phyloP scores from a whole-genome alignment of 2,888 invertebrate genomes.

The Aphrophora alni region DNA sequence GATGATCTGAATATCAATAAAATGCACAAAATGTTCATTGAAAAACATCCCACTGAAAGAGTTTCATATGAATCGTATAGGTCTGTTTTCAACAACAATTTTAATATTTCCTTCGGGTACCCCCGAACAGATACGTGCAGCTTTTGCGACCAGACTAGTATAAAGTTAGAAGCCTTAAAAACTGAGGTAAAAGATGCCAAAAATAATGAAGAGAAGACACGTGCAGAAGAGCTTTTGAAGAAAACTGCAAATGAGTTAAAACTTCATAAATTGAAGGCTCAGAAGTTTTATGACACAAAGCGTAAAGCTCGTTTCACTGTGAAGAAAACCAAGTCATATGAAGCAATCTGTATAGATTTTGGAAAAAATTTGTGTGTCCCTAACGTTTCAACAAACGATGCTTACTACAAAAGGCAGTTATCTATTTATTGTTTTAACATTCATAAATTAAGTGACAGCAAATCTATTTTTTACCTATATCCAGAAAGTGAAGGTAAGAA shows the following conservation, averaged over 20 bases:
- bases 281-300: constrained; percentile 23
- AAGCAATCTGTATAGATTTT: constrained; percentile 16
- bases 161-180: background rate
- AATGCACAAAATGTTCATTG: constrained; percentile 19
- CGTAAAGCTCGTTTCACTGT: background rate
- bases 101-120: constrained; percentile 29
- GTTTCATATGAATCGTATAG: constrained; percentile 18
- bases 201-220: background rate
- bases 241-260: constrained; percentile 18
- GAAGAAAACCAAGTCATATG: background rate
- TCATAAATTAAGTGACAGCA: constrained; percentile 2
- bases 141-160: constrained; percentile 9
- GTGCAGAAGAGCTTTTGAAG: background rate
- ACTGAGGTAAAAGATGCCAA: constrained; percentile 1
- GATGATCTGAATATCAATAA: constrained; percentile 7
- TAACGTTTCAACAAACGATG: constrained; percentile 22
- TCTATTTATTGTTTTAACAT: constrained; percentile 26
- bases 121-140: constrained; percentile 28
- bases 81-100: background rate
- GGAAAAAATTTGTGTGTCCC: constrained; percentile 24
- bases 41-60: constrained; percentile 10
- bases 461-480: constrained; percentile 23
- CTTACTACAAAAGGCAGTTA: constrained; percentile 27
- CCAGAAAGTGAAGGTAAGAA: constrained; percentile 24
- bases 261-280: constrained; percentile 30